These are phyloP conservation scores for Platorchestia sp. DNA, from an alignment of 1,140 invertebrate species.

Conservation along the genomic window DNA sequence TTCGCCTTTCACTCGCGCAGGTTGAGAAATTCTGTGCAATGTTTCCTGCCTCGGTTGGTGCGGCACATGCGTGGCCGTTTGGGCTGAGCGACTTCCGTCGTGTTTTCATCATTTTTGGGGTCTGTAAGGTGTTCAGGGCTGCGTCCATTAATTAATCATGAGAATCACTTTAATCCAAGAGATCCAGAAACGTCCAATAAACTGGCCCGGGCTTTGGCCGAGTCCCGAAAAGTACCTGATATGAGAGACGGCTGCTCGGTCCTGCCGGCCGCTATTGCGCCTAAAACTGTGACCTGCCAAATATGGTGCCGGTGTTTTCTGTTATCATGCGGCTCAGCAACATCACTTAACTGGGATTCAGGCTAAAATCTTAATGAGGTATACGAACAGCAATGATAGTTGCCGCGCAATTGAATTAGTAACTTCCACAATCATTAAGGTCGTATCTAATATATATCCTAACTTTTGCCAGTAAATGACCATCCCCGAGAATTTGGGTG, in stretches of 20 bases:
- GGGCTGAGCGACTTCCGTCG: not conserved
- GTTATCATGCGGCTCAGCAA: not conserved
- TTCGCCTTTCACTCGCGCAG: not conserved
- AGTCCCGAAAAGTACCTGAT: slow-evolving; percentile 22
- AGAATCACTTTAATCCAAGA: slow-evolving; percentile 36
- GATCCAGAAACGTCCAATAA: slow-evolving; percentile 45
- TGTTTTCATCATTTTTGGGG: not conserved
- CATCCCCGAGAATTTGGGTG: not conserved
- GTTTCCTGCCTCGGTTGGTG: not conserved
- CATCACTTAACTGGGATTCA: not conserved
- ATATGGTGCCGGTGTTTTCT: not conserved
- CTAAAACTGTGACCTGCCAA: not conserved
- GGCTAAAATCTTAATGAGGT: not conserved
- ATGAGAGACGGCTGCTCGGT: slow-evolving; percentile 34
- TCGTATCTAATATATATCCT: not conserved
- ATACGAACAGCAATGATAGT: not conserved
- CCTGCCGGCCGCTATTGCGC: not conserved
- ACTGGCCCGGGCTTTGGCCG: slow-evolving; percentile 9
- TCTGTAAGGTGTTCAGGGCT: not conserved
- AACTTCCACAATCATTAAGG: not conserved
- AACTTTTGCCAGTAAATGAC: not conserved
- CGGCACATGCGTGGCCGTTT: not conserved
- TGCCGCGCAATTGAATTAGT: not conserved
- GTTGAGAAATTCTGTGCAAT: not conserved
- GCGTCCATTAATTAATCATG: slow-evolving; percentile 42